Evolutionary conservation across 2,113 vertebrate species (phyloP).

Genomic region (Reinhardtius hippoglossoides): DNA sequence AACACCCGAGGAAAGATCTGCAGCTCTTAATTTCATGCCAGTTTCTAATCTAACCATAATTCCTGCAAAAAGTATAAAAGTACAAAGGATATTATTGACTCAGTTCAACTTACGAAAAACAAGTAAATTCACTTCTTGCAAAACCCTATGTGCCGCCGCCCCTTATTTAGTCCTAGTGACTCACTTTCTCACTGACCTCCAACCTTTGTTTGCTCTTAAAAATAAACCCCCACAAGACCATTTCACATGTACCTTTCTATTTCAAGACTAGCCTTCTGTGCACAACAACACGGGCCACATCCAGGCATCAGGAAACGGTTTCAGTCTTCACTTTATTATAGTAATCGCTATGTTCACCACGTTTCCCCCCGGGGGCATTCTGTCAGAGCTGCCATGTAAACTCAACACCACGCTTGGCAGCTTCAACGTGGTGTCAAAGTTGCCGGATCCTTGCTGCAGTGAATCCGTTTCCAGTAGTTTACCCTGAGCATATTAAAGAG

Average conservation of each 20-base stretch:
- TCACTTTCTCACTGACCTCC: conserved; percentile 66
- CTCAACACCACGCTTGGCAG: not conserved
- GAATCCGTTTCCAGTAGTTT: not conserved
- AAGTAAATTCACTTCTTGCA: not conserved
- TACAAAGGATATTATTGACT: not conserved
- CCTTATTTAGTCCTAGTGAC: conserved; percentile 44
- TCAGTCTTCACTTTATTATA: not conserved
- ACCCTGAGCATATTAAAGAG: no score
- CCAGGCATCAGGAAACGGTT: conserved; percentile 1
- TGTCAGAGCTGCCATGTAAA: conserved; percentile 1
- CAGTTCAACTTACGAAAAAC: not conserved
- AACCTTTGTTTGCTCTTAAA: conserved; percentile 77
- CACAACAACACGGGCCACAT: conserved; percentile 22
- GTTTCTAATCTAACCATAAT: not conserved
- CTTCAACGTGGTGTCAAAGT: not conserved
- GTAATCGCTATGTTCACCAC: not conserved
- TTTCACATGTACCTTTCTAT: conserved; percentile 66
- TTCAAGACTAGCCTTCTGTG: conserved; percentile 55
- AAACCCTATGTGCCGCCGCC: not conserved
- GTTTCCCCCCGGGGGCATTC: not conserved
- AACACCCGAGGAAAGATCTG: not conserved
- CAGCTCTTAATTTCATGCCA: not conserved
- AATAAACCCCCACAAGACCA: conserved; percentile 66
- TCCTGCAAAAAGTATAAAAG: not conserved
- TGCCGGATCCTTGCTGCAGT: not conserved